These are phyloP conservation scores for Chromoteleia sp. DNA, from an alignment of 2,888 invertebrate species.

Conservation along the genomic window DNA sequence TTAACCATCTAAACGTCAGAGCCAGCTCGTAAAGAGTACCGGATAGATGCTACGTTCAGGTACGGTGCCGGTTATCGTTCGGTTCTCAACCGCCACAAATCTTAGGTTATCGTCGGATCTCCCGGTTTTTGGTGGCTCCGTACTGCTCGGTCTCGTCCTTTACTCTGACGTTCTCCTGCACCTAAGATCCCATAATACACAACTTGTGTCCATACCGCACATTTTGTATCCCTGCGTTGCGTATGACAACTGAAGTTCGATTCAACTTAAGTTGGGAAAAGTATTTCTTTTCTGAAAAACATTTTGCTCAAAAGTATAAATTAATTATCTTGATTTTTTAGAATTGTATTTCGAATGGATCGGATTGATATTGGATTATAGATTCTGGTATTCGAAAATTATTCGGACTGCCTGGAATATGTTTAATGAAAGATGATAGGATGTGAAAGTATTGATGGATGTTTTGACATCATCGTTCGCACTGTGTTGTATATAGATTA, in stretches of 20 bases:
- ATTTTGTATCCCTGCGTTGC: conserved; percentile 45
- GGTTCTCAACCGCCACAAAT: conserved; percentile 81
- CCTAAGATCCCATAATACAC: conserved; percentile 71
- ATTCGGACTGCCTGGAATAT: background rate
- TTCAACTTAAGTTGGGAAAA: conserved; percentile 8
- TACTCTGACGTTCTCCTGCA: conserved; percentile 62
- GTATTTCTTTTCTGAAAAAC: conserved; percentile 3
- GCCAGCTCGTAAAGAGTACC: conserved; percentile 69
- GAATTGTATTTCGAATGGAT: too few species aligned
- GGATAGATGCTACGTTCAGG: conserved; percentile 67
- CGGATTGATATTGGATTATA: too few species aligned
- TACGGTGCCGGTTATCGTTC: conserved; percentile 78
- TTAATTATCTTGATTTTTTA: background rate
- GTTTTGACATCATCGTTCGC: background rate
- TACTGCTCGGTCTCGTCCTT: conserved; percentile 73
- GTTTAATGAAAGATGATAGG: background rate
- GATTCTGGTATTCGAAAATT: too few species aligned
- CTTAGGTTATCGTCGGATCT: conserved; percentile 81
- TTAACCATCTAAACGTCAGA: conserved; percentile 71
- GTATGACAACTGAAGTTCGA: conserved; percentile 61
- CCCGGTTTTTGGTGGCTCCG: conserved; percentile 80
- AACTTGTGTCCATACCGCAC: conserved; percentile 66
- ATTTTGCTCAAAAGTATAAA: background rate
- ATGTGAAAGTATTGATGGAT: conserved; percentile 12
- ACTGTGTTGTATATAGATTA: conserved; percentile 1